Percentiles rank a stretch among this genome's conserved stretches.
These are phyloP conservation scores for Ennomos quercinarius DNA, from an alignment of 2,888 invertebrate genomes.

Conservation along the genomic window DNA sequence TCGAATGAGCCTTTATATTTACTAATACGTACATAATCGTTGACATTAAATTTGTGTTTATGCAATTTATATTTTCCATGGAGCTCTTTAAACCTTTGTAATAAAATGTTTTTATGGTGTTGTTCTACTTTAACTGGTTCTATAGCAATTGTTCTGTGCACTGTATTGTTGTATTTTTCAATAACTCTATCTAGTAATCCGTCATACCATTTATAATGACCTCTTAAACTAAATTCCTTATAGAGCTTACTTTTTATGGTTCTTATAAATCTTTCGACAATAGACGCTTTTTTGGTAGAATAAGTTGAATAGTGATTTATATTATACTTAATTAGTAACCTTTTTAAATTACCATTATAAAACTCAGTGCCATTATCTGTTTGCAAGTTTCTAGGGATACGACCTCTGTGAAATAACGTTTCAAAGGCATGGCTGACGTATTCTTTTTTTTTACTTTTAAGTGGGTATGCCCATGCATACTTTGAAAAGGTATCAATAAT, in stretches of 20 bases:
- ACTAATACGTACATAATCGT: constrained; percentile 15
- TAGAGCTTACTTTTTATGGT: constrained; percentile 5
- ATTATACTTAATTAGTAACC: background rate
- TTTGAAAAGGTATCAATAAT: constrained; percentile 26
- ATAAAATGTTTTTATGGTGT: background rate
- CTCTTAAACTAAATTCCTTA: background rate
- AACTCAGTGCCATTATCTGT: constrained; percentile 8
- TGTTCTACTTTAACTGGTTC: constrained; percentile 5
- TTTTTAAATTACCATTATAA: constrained; percentile 2
- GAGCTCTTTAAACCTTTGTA: background rate
- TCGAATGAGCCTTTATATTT: constrained; percentile 39
- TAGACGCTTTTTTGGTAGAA: constrained; percentile 21
- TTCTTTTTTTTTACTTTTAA: constrained; percentile 17
- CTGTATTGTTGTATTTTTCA: constrained; percentile 4
- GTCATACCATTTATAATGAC: background rate
- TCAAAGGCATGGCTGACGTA: background rate
- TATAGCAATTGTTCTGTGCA: constrained; percentile 1
- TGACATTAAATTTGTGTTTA: constrained; percentile 3
- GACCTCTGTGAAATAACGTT: background rate
- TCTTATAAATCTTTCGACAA: constrained; percentile 32
- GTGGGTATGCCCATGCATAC: constrained; percentile 14
- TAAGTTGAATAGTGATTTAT: constrained; percentile 14
- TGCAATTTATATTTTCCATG: background rate
- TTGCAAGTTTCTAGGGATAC: constrained; percentile 3
- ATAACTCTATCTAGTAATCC: background rate